Base-by-base conservation (phyloP, 2,888 invertebrate genomes). In the Silvanus unidentatus region DNA sequence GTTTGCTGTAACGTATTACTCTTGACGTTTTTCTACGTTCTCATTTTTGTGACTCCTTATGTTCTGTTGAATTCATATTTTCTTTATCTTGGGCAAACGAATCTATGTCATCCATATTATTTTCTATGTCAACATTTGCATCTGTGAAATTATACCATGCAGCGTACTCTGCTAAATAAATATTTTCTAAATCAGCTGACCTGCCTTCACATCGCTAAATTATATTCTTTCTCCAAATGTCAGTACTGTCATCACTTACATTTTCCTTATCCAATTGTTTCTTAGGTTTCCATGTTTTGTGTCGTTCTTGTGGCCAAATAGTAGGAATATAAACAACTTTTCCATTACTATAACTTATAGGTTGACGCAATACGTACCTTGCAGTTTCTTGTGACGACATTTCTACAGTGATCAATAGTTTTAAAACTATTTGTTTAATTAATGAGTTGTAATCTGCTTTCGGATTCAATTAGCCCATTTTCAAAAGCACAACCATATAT, bases 321-420 rank as follows among this genome's bases (percentile, higher is more conserved):
- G 68, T 70, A 28, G 66, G 62, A 2, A 70, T 71, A 54, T 63
- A 67, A 37, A 59, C 59, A 42, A 68, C 44, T 35, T 50, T 44
- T 34, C 45, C 36, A 4, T 64, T 66, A 43, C 60, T 40, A 52
- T 66, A 57, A 11, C 64, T 65, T 71, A 73, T 74, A 8, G 70
- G 69, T 47, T 70, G 58, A 22, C 71, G 54, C 37, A 74, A 47
- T 1, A 74, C 47, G 61, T 64, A 73, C 71, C 71, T 73, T 42
- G 72, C 72, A 39, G 71, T 70, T 59, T 72, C 70, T 65, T 72
- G 71, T 47, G 57, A 57, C 2, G 63, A 48, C 54, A 71, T 65
- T 49, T 70, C 69, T 16, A 61, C 55, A 22, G 41, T 40, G 45
- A 71, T 68, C 0, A 71, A 49, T 29, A 69, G 36, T 32, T 67